A percentile compares a stretch with the other conserved stretches of the same genome.
phyloP scores from a whole-genome alignment of 2,888 invertebrate genomes.

The Epiblema foenella region DNA sequence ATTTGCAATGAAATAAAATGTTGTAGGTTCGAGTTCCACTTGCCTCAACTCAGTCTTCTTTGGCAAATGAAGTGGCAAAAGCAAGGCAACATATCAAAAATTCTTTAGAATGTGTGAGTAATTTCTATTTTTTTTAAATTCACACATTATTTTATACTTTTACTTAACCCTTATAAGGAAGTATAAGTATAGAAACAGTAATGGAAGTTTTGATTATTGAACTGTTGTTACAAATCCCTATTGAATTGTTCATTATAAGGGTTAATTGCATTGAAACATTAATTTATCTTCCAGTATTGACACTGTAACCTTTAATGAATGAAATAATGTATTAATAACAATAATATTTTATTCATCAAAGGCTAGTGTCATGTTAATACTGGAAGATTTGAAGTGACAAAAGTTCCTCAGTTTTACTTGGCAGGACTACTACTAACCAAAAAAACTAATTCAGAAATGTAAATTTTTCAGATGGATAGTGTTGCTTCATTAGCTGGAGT shows the following conservation, averaged over 20 bases:
- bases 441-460: background rate
- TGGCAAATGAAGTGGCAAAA: conserved; percentile 94
- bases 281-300: no score
- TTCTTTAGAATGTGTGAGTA: conserved; percentile 89
- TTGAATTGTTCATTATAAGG: conserved; percentile 14
- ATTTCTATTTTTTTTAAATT: conserved; percentile 52
- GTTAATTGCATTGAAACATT: conserved; percentile 8
- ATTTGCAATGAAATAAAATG: conserved; percentile 49
- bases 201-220: background rate
- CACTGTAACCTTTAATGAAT: no score
- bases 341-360: background rate
- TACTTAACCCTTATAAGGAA: conserved; percentile 31
- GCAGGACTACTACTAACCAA: background rate
- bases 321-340: no score
- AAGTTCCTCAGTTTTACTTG: background rate
- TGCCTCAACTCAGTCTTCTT: conserved; percentile 83
- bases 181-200: background rate
- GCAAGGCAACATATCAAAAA: conserved; percentile 93
- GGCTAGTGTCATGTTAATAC: background rate
- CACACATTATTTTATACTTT: conserved; percentile 53
- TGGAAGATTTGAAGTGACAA: background rate
- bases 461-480: conserved; percentile 86
- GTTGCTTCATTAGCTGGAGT: conserved; percentile 84
- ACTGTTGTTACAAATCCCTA: background rate
- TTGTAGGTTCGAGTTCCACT: conserved; percentile 72